Evolutionary conservation across 2,113 vertebrate species (phyloP).

Genomic region (Cebidichthys violaceus): DNA sequence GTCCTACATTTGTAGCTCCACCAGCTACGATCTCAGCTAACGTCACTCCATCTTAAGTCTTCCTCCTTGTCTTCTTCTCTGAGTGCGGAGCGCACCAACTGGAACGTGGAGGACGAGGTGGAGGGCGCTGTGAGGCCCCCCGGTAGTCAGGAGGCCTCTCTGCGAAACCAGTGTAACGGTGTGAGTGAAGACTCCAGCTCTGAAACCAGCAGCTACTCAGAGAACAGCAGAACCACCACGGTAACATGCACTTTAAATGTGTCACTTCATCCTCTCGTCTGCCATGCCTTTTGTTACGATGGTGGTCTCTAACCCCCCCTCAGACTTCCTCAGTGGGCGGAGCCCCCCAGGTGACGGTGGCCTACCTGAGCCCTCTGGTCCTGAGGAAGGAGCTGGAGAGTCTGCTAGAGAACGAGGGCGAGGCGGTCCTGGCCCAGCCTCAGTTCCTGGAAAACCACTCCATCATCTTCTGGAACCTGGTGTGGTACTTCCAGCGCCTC

Average conservation of each 20-base stretch:
- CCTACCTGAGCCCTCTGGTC: slow-evolving; percentile 94
- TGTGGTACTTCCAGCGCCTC: slow-evolving; percentile 94
- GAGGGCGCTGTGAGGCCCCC: slow-evolving; percentile 79
- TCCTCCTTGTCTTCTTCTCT: background rate
- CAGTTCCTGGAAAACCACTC: slow-evolving; percentile 91
- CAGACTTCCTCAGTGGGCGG: slow-evolving; percentile 59
- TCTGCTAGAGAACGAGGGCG: slow-evolving; percentile 93
- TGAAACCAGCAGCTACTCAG: slow-evolving; percentile 80
- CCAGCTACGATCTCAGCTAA: background rate
- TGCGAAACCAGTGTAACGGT: slow-evolving; percentile 85
- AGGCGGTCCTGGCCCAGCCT: slow-evolving; percentile 86
- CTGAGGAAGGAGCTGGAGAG: slow-evolving; percentile 94
- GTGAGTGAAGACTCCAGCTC: slow-evolving; percentile 85
- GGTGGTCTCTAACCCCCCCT: background rate
- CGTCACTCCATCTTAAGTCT: background rate
- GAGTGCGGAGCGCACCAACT: slow-evolving; percentile 69
- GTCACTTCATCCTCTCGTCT: background rate
- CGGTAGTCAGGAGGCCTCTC: slow-evolving; percentile 64
- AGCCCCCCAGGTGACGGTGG: slow-evolving; percentile 84
- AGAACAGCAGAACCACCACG: slow-evolving; percentile 73
- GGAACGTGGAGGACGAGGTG: slow-evolving; percentile 74
- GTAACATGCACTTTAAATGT: slow-evolving; percentile 49
- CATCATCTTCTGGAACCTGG: slow-evolving; percentile 97
- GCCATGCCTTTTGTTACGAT: background rate
- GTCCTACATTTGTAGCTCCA: background rate